phyloP scores from a whole-genome alignment of 1,140 invertebrate species.

The Cyclina sinensis region DNA sequence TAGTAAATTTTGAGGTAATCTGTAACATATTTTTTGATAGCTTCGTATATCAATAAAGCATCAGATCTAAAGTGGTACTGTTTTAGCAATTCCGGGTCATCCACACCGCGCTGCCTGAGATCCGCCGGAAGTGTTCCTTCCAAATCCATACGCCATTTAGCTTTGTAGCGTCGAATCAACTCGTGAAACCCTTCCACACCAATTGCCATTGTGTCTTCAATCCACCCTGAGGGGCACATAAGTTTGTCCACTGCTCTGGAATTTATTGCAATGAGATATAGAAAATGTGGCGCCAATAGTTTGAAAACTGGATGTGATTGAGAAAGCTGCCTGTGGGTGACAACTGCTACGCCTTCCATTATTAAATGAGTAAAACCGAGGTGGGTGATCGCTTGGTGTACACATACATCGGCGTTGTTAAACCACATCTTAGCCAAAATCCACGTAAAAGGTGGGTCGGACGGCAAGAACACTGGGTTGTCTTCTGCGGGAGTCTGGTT shows the following conservation, averaged over 20 bases:
- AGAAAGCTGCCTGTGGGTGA: slow-evolving; percentile 86
- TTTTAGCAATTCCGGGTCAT: slow-evolving; percentile 30
- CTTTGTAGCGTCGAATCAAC: slow-evolving; percentile 23
- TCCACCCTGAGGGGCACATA: slow-evolving; percentile 3
- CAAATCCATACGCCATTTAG: slow-evolving; percentile 27
- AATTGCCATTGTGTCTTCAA: slow-evolving; percentile 48
- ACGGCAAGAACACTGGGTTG: slow-evolving; percentile 87
- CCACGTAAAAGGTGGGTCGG: slow-evolving; percentile 86
- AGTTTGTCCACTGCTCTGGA: slow-evolving; percentile 26
- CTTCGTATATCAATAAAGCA: slow-evolving; percentile 27
- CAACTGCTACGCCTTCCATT: slow-evolving; percentile 86
- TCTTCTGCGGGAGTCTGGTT: slow-evolving; percentile 80
- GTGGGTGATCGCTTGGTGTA: slow-evolving; percentile 86
- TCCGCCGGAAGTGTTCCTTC: slow-evolving; percentile 51
- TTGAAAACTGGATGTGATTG: slow-evolving; percentile 87
- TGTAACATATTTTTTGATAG: slow-evolving; percentile 25
- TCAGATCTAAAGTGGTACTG: slow-evolving; percentile 43
- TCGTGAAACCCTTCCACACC: slow-evolving; percentile 29
- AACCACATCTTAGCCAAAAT: slow-evolving; percentile 88
- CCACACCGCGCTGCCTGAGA: slow-evolving; percentile 16
- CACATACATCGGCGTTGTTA: slow-evolving; percentile 87
- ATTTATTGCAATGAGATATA: slow-evolving; percentile 87
- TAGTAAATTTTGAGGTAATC: slow-evolving; percentile 43
- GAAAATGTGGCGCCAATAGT: slow-evolving; percentile 87
- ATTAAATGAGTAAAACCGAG: slow-evolving; percentile 86